Conservation (phyloP, 2,797 vertebrate species). For the Pangasius krempfi region DNA sequence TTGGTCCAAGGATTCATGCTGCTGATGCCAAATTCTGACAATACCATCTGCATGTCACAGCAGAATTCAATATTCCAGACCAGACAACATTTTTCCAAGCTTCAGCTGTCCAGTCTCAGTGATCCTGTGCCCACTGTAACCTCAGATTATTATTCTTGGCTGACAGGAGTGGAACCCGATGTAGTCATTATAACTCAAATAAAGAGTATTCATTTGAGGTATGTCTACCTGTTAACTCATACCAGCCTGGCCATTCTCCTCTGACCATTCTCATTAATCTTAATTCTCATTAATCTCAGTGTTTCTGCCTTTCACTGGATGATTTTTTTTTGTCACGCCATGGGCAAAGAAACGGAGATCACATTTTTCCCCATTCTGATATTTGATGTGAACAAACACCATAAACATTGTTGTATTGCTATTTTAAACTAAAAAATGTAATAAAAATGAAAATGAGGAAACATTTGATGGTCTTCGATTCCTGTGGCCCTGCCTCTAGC, state of each 20-base stretch:
- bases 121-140: neutral
- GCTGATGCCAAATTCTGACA: neutral
- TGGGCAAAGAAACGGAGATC: neutral
- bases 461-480: neutral
- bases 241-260: neutral
- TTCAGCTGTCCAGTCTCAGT: neutral
- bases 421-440: neutral
- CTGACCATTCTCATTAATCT: neutral
- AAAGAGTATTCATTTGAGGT: neutral
- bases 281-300: no score
- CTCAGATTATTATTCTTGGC: neutral
- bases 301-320: neutral
- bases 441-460: neutral
- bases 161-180: neutral
- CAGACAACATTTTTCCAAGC: neutral
- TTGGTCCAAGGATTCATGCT: neutral
- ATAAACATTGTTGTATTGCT: neutral
- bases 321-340: neutral
- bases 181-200: neutral
- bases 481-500: neutral
- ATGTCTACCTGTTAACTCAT: neutral
- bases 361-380: neutral
- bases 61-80: neutral
- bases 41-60: neutral
- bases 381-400: neutral